phyloP scores from a whole-genome alignment of 1,140 invertebrate genomes.

The Lasaia peninsularis region DNA sequence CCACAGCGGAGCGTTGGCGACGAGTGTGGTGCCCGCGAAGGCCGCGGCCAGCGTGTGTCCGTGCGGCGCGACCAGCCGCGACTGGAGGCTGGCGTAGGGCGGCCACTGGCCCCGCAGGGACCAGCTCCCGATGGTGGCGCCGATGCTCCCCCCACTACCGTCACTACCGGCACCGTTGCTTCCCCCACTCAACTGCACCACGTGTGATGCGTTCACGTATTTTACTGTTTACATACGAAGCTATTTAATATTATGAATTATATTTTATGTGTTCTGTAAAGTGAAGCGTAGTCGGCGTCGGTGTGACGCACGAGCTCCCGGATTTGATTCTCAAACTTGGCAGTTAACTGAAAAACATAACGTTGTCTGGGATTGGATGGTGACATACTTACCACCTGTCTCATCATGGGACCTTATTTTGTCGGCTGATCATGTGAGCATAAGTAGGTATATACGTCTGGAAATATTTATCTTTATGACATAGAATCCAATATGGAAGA shows the following conservation, averaged over 20 bases:
- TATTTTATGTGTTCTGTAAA: too few relatives aligned
- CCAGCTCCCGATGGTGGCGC: constrained; percentile 19
- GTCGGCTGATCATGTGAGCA: too few relatives aligned
- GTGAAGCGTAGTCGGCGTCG: too few relatives aligned
- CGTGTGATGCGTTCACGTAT: constrained; percentile 47
- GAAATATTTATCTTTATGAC: too few relatives aligned
- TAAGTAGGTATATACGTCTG: too few relatives aligned
- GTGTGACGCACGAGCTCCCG: too few relatives aligned
- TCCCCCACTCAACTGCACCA: constrained; percentile 31
- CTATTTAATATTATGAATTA: background rate
- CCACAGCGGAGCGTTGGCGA: constrained; percentile 16
- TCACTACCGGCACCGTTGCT: background rate
- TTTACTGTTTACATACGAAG: constrained; percentile 32
- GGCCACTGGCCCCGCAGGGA: constrained; percentile 39
- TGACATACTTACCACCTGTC: too few relatives aligned
- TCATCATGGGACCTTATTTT: too few relatives aligned
- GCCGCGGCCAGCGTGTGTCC: constrained; percentile 41
- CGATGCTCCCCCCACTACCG: background rate
- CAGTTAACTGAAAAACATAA: too few relatives aligned
- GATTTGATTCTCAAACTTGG: too few relatives aligned
- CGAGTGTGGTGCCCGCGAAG: constrained; percentile 35
- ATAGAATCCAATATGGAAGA: too few relatives aligned
- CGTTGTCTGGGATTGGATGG: too few relatives aligned
- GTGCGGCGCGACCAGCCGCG: constrained; percentile 47
- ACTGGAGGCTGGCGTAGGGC: constrained; percentile 32